phyloP scores from a whole-genome alignment of 2,888 invertebrate species.

The Lottia scabra region DNA sequence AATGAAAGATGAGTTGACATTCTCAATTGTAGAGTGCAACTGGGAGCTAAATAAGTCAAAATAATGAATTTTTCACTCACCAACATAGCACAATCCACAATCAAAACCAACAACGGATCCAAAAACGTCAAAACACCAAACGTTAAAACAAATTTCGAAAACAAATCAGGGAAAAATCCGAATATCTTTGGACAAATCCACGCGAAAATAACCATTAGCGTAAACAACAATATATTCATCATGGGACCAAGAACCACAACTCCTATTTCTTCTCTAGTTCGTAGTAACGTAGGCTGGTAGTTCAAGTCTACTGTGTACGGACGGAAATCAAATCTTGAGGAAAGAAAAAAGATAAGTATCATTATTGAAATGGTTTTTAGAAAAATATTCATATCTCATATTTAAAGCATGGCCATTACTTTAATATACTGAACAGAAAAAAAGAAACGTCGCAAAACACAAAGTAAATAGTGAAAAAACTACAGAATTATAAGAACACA shows the following conservation, averaged over 20 bases:
- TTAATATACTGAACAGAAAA: too few relatives aligned
- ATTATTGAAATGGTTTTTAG: too few relatives aligned
- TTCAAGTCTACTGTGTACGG: conserved; percentile 66
- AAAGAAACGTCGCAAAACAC: too few relatives aligned
- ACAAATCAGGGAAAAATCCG: conserved; percentile 59
- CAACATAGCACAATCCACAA: conserved; percentile 57
- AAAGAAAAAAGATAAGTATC: not conserved
- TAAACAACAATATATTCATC: conserved; percentile 53
- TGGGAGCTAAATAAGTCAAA: too few relatives aligned
- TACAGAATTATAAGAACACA: too few relatives aligned
- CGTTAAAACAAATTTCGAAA: conserved; percentile 61
- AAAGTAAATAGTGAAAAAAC: too few relatives aligned
- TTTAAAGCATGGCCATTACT: too few relatives aligned
- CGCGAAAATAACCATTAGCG: conserved; percentile 49
- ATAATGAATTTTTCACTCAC: too few relatives aligned
- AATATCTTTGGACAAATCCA: conserved; percentile 54
- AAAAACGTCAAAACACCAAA: conserved; percentile 63
- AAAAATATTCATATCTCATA: too few relatives aligned
- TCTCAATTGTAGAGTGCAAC: too few relatives aligned
- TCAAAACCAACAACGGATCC: conserved; percentile 58
- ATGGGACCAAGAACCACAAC: conserved; percentile 61
- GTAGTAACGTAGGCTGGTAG: conserved; percentile 63
- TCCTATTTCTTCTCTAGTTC: conserved; percentile 57
- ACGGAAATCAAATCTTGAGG: conserved; percentile 60
- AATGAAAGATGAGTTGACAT: too few relatives aligned